A percentile compares a stretch with the other conserved stretches of the same genome.
These are phyloP conservation scores for Nebria ingens DNA, from an alignment of 1,140 invertebrate species.

Conservation along the genomic window DNA sequence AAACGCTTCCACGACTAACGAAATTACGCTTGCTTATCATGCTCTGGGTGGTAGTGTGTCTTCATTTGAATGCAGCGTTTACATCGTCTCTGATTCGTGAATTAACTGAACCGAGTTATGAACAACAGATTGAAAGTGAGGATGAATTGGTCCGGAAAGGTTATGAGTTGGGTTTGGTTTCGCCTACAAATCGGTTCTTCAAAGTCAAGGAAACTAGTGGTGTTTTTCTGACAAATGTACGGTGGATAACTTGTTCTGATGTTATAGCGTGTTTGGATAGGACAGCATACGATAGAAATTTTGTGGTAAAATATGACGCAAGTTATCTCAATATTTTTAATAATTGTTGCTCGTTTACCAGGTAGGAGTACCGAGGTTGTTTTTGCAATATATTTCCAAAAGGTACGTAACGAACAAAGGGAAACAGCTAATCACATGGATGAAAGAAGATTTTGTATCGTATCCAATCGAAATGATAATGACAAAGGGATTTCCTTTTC, in stretches of 20 bases:
- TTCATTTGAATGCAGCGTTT: slow-evolving; percentile 16
- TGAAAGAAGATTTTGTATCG: slow-evolving; percentile 15
- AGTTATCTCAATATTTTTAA: too few relatives aligned
- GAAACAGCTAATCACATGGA: slow-evolving; percentile 16
- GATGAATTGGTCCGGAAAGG: slow-evolving; percentile 10
- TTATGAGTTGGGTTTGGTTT: not conserved
- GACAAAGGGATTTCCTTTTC: slow-evolving; percentile 21
- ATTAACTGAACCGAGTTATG: slow-evolving; percentile 15
- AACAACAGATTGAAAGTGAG: slow-evolving; percentile 16
- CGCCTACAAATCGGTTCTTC: not conserved
- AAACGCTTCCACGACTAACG: slow-evolving; percentile 6
- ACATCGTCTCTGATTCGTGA: slow-evolving; percentile 17
- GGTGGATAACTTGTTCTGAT: slow-evolving; percentile 13
- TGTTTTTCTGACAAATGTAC: slow-evolving; percentile 13
- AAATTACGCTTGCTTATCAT: slow-evolving; percentile 18
- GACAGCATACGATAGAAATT: slow-evolving; percentile 13
- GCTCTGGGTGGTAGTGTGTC: slow-evolving; percentile 18
- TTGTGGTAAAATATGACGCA: too few relatives aligned
- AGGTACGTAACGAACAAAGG: slow-evolving; percentile 15
- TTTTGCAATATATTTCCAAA: slow-evolving; percentile 16
- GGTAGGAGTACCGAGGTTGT: slow-evolving; percentile 15
- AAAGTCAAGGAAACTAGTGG: not conserved
- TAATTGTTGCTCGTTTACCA: too few relatives aligned
- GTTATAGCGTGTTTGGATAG: slow-evolving; percentile 15
- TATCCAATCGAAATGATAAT: slow-evolving; percentile 20